phyloP scores from a whole-genome alignment of 2,113 vertebrate species.

The Psephotus haematonotus region DNA sequence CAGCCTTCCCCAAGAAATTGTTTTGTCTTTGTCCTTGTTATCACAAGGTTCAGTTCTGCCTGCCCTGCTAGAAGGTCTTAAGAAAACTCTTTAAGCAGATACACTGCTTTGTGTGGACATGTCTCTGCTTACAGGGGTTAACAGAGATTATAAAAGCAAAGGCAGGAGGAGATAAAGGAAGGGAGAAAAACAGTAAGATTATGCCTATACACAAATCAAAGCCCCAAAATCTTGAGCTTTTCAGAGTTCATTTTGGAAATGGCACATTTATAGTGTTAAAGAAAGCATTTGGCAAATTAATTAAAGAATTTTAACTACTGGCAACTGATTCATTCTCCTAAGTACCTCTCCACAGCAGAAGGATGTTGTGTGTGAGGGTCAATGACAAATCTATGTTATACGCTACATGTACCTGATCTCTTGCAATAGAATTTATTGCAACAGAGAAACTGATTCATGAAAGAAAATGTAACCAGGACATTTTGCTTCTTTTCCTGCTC shows the following conservation, averaged over 20 bases:
- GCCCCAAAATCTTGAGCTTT: background rate
- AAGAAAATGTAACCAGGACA: background rate
- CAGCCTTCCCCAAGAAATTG: background rate
- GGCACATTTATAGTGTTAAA: background rate
- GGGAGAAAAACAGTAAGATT: background rate
- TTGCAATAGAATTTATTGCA: background rate
- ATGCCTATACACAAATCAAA: background rate
- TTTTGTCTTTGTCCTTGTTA: background rate
- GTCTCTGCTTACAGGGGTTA: background rate
- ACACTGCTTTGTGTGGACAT: background rate
- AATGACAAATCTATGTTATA: background rate
- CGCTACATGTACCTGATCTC: accelerated
- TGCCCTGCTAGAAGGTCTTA: background rate
- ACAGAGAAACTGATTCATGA: background rate
- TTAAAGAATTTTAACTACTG: background rate
- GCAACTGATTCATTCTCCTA: background rate
- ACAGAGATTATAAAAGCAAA: background rate
- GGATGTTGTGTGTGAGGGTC: accelerated
- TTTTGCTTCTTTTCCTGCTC: background rate
- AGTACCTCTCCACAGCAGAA: background rate
- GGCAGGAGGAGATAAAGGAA: background rate
- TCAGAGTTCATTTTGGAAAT: background rate
- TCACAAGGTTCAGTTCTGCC: background rate
- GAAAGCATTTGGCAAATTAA: background rate
- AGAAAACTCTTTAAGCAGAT: background rate